Evolutionary conservation across 2,888 invertebrate species (phyloP).

Genomic region (Lycophotia porphyrea): DNA sequence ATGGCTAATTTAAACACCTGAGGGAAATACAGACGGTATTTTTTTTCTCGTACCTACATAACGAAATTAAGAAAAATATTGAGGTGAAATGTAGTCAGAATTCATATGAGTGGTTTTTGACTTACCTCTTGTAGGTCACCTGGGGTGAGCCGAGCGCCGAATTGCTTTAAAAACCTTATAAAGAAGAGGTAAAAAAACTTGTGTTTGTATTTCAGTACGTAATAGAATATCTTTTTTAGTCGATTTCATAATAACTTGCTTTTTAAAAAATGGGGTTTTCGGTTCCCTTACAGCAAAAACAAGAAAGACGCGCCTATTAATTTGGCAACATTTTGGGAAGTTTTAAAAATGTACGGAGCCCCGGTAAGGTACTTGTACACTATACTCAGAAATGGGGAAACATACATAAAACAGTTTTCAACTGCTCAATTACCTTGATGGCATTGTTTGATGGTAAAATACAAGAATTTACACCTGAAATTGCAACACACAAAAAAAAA

Average conservation of each 20-base stretch:
- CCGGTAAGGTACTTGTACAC: not conserved
- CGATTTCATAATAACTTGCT: not conserved
- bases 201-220: constrained; percentile 15
- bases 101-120: constrained; percentile 21
- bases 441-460: not conserved
- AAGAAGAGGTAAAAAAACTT: constrained; percentile 3
- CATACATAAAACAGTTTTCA: not conserved
- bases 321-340: not conserved
- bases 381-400: not conserved
- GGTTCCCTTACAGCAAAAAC: not conserved
- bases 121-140: constrained; percentile 4
- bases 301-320: not conserved
- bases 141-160: not conserved
- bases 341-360: too few relatives aligned
- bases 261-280: constrained; percentile 6
- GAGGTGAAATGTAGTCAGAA: constrained; percentile 32
- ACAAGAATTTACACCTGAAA: not conserved
- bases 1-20: constrained; percentile 34
- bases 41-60: constrained; percentile 17
- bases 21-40: constrained; percentile 32
- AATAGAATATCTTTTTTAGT: constrained; percentile 7
- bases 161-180: constrained; percentile 22
- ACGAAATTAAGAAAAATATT: constrained; percentile 42
- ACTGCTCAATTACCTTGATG: not conserved
- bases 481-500: not conserved